These are phyloP conservation scores for Nasalis larvatus DNA, from an alignment of 2,113 vertebrate species.

Conservation along the genomic window DNA sequence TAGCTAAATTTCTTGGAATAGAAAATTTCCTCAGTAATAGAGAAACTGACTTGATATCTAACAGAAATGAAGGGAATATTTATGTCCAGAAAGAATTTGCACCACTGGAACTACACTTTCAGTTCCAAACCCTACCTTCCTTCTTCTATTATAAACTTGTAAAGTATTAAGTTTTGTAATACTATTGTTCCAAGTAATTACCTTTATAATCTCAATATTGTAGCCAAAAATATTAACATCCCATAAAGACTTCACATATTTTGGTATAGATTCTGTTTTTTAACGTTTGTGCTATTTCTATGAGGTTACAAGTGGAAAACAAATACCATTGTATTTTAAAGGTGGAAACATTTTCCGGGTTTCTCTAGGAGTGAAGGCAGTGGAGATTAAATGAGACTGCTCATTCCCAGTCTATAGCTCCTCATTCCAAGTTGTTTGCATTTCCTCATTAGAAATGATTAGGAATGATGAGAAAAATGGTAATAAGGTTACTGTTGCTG, in stretches of 20 bases:
- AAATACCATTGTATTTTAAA: not conserved
- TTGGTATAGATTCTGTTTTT: not conserved
- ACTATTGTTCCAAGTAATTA: not conserved
- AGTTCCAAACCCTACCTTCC: not conserved
- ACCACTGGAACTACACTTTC: not conserved
- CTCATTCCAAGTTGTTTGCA: not conserved
- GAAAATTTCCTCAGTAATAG: not conserved
- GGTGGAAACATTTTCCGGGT: not conserved
- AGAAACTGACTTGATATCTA: not conserved
- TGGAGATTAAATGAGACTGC: not conserved
- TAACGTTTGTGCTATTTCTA: not conserved
- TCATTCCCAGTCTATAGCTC: not conserved
- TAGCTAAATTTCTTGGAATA: not conserved
- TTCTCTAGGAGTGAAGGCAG: not conserved
- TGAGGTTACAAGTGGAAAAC: not conserved
- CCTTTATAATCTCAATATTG: not conserved
- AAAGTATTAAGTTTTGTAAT: not conserved
- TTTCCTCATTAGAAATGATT: conserved; percentile 28
- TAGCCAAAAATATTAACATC: not conserved
- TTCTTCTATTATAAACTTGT: not conserved
- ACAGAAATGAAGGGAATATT: not conserved
- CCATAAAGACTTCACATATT: not conserved
- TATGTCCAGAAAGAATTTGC: not conserved
- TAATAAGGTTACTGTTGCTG: not conserved
- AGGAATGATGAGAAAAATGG: not conserved